Base-by-base conservation (phyloP, 2,888 invertebrate species). In the Apodemia duryi region DNA sequence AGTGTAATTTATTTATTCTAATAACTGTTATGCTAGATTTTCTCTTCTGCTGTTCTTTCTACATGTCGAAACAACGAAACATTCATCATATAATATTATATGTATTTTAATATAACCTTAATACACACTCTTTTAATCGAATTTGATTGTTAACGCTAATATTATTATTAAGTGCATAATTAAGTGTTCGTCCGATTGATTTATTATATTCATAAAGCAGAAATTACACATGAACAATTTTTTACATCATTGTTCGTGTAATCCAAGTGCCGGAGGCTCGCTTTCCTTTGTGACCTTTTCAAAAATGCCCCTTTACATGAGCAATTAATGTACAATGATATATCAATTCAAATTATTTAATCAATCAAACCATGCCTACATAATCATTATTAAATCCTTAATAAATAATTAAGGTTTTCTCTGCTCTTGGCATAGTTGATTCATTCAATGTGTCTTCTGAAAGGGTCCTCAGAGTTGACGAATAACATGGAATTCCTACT, bases 241-340 rank as follows among this genome's bases (percentile, higher is more conserved):
- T 72, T 72, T 73, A 71, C 72, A 70, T 72, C 70, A 70, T 64
- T 60, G 64, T 63, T 21, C 32, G 32, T 29, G 29, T 54, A 43
- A 43, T 32, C 6, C 28, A 29, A 32, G 57, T 32, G 57, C 57
- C 29, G 57, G 32, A 32, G 57, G 72, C 70, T 66, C 62, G 68
- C 72, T 89, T 89, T 87, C 79, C 79, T 85, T 82, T 72, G 70
- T 85, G 85, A 88, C 88, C 88, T 89, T 87, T 86, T 77, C 79
- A 77, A 75, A 46, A 77, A 77, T 72, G 71, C 64, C 74, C 74
- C 74, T 71, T 46, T 68, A 72, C 66, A 67, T 65, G 68, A 64
- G 67, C 62, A 29, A 54, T 54, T 54, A 54, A 54, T 29, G 54
- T 54, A 54, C 54, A 54, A 11, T 54, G 29, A 54, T 28, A 13